Evolutionary conservation across 1,140 invertebrate species (phyloP).

Genomic region (Ips nitidus): DNA sequence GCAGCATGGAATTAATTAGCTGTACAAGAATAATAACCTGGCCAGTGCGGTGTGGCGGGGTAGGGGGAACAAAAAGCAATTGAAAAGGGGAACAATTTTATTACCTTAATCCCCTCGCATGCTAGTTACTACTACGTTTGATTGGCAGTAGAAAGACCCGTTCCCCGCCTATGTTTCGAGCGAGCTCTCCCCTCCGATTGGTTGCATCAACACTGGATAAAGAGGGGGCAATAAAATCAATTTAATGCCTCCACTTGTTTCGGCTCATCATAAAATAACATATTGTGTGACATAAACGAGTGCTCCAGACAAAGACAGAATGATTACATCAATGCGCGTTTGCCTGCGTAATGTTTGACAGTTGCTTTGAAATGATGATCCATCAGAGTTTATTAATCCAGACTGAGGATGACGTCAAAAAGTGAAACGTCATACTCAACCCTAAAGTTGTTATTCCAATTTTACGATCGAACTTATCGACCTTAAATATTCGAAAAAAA

Average conservation of each 20-base stretch:
- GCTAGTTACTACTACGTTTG: constrained; percentile 27
- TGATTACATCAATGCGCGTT: constrained; percentile 4
- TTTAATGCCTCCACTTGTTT: constrained; percentile 46
- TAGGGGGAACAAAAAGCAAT: constrained; percentile 5
- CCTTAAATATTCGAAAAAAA: not conserved
- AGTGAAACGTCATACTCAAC: too few relatives aligned
- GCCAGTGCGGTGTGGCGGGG: constrained; percentile 8
- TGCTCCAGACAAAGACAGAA: constrained; percentile 3
- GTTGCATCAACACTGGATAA: constrained; percentile 26
- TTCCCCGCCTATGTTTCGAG: constrained; percentile 38
- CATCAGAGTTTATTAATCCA: too few relatives aligned
- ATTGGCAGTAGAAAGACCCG: constrained; percentile 43
- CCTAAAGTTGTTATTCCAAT: too few relatives aligned
- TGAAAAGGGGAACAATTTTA: constrained; percentile 31
- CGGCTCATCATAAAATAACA: constrained; percentile 37
- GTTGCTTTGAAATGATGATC: too few relatives aligned
- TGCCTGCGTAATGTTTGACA: constrained; percentile 4
- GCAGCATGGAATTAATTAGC: constrained; percentile 34
- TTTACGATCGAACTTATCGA: too few relatives aligned
- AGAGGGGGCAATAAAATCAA: constrained; percentile 48
- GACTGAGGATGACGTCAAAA: too few relatives aligned
- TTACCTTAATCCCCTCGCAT: constrained; percentile 30
- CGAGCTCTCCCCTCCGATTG: constrained; percentile 40
- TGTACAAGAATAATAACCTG: constrained; percentile 37
- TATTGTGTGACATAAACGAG: constrained; percentile 35